These are phyloP conservation scores for Pristis pectinata DNA, from an alignment of 2,797 vertebrate genomes.

Conservation along the genomic window DNA sequence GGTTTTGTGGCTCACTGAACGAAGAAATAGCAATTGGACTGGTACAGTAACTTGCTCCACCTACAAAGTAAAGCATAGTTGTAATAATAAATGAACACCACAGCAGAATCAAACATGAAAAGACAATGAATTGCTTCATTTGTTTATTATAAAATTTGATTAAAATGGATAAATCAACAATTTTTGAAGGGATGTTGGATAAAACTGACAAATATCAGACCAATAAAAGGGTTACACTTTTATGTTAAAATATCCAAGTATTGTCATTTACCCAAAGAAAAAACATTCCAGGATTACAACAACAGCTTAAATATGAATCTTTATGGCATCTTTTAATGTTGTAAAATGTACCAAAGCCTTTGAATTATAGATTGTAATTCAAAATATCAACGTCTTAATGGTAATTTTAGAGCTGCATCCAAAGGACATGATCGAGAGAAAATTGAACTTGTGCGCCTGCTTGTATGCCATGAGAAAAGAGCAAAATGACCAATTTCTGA, in stretches of 20 bases:
- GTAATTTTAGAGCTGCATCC: background rate
- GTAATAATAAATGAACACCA: background rate
- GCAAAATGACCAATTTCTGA: background rate
- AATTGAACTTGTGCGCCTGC: background rate
- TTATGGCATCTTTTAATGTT: background rate
- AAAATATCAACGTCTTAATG: background rate
- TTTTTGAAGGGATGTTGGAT: background rate
- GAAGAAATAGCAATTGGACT: background rate
- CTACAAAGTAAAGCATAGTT: background rate
- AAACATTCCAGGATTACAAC: background rate
- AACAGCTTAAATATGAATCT: background rate
- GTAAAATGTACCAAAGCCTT: background rate
- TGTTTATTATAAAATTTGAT: background rate
- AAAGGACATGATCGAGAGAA: background rate
- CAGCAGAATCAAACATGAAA: background rate
- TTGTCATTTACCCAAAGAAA: background rate
- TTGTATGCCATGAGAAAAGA: background rate
- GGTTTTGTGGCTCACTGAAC: background rate
- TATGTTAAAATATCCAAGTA: background rate
- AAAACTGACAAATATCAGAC: background rate
- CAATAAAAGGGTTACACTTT: background rate
- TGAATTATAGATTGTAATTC: background rate
- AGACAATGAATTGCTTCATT: background rate
- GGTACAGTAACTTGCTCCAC: too few relatives aligned
- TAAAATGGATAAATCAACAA: background rate